Evolutionary conservation across 2,113 vertebrate species (phyloP), one percentile per base, ranked within the genome.

Genomic region (Nerophis lumbriciformis): DNA sequence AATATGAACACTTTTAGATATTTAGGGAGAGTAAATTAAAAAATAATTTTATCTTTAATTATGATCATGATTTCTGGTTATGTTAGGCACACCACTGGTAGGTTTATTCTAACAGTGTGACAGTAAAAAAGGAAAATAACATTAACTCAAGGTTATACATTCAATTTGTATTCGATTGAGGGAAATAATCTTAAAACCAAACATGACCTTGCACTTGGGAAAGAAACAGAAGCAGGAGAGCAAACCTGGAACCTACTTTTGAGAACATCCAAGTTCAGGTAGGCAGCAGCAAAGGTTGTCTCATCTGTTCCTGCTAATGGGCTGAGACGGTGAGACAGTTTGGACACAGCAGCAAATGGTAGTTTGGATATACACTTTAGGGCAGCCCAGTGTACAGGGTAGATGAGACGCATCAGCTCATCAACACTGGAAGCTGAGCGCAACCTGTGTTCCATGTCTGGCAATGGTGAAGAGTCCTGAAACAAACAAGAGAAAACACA

Each of bases 371-470:
- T 94, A 80, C 96, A 98, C 75, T 95, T 97, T 79, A 95, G 91
- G 84, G 93, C 90, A 72, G 93, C 93, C 95, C 95, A 97, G 66
- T 95, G 93, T 61, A 93, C 92, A 15, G 94, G 95, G 78, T 98
- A 97, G 61, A 98, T 92, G 0, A 98, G 90, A 67, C 85, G 93
- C 94, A 98, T 96, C 69, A 98, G 92, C 72, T 98, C 95, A 76
- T 98, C 96, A 54, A 98, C 94, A 60, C 92, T 98, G 80, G 95
- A 94, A 58, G 92, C 95, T 0, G 93, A 92, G 5, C 96, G 91
- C 82, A 98, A 73, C 81, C 91, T 93, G 51, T 95, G 91, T 82
- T 97, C 95, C 89, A 96, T 84, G 56, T 94, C 93, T 69, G 82
- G 92, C 83, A 87, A 88, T 63, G 89, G 78, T 60, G 89, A 75